Conservation (phyloP, 2,113 vertebrate genomes). For the Meriones unguiculatus region DNA sequence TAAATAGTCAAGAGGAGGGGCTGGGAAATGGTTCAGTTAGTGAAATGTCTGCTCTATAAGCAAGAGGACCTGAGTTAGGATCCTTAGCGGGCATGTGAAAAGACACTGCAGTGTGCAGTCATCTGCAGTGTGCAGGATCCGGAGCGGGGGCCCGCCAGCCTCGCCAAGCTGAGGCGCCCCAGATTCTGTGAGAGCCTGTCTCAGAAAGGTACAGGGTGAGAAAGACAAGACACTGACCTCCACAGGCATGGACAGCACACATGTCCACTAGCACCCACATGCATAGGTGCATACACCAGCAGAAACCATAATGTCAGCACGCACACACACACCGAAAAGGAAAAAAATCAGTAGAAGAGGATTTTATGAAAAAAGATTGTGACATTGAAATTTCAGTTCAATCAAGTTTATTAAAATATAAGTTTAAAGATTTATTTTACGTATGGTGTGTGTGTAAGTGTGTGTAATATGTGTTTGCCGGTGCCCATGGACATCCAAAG, state of each 20-base stretch:
- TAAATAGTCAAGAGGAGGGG: not conserved
- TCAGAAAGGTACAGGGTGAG: not conserved
- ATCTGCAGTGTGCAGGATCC: no score
- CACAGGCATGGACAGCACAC: not conserved
- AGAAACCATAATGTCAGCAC: not conserved
- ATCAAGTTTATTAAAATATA: not conserved
- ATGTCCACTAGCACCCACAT: not conserved
- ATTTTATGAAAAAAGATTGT: slow-evolving; percentile 13
- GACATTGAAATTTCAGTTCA: slow-evolving; percentile 14
- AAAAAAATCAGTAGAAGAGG: not conserved
- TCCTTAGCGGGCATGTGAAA: no score
- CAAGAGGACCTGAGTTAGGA: not conserved
- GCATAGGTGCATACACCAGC: not conserved
- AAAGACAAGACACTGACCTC: not conserved
- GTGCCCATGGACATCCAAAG: not conserved
- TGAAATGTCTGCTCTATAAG: not conserved
- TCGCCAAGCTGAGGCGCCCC: not conserved
- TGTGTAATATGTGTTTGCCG: not conserved
- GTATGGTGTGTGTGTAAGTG: no score
- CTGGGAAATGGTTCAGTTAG: not conserved
- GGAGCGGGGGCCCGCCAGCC: not conserved
- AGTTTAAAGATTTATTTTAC: not conserved
- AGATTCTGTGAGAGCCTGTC: not conserved
- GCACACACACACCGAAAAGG: not conserved
- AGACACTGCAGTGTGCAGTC: not conserved